Evolutionary conservation across 2,888 invertebrate genomes (phyloP).

Genomic region (Orthonevra nobilis): DNA sequence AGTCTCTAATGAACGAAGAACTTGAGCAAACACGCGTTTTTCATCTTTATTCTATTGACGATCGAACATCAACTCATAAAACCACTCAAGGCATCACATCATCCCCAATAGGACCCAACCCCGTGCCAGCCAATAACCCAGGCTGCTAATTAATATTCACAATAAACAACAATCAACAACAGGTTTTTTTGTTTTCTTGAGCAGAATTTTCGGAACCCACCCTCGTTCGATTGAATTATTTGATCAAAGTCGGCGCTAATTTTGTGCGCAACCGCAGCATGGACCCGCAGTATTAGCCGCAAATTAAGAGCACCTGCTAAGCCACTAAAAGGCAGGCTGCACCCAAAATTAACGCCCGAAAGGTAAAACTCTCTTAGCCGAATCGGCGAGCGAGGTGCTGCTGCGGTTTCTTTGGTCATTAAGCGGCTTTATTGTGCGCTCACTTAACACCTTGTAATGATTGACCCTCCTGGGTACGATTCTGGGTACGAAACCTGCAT

Average conservation of each 20-base stretch:
- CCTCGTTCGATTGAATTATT: constrained; percentile 8
- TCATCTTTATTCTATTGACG: too few species aligned
- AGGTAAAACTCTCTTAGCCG: background rate
- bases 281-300: constrained; percentile 40
- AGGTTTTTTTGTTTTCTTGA: background rate
- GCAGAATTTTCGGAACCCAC: background rate
- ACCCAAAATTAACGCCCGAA: constrained; percentile 30
- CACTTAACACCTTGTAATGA: constrained; percentile 38
- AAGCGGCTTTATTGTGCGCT: constrained; percentile 35
- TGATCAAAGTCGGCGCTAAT: constrained; percentile 49
- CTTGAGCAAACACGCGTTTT: too few species aligned
- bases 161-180: background rate
- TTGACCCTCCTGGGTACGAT: too few species aligned
- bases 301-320: constrained; percentile 41
- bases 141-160: background rate
- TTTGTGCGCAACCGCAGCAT: constrained; percentile 18
- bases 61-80: background rate
- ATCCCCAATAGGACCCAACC: background rate
- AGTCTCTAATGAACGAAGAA: too few species aligned
- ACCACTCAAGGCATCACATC: constrained; percentile 1
- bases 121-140: background rate
- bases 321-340: constrained; percentile 27
- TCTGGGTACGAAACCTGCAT: constrained; percentile 34
- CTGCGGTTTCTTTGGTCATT: too few species aligned
- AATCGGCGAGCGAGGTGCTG: too few species aligned